Conservation (phyloP, 2,797 vertebrate genomes). For the Phataginus tetradactyla region DNA sequence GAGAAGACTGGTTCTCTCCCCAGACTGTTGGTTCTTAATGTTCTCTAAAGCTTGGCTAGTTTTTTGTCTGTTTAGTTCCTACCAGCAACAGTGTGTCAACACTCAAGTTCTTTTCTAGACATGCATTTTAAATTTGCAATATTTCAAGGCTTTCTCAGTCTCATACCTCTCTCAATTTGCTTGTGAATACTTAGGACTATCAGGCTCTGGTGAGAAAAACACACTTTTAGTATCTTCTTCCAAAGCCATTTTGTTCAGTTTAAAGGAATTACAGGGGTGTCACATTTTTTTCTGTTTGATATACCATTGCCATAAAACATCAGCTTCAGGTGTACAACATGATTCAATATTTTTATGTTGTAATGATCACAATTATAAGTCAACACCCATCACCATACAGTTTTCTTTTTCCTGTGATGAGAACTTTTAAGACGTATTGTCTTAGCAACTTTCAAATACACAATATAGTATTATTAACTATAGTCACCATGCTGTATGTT, state of each 20-base stretch:
- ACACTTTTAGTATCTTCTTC: not conserved
- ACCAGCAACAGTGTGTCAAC: not conserved
- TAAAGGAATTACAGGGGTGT: not conserved
- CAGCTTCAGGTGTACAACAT: not conserved
- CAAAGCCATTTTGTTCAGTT: not conserved
- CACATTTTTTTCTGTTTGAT: not conserved
- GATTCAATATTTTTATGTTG: not conserved
- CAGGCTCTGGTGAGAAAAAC: not conserved
- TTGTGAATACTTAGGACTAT: not conserved
- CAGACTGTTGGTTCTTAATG: not conserved
- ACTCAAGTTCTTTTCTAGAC: not conserved
- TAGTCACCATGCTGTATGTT: not conserved
- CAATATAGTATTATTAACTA: not conserved
- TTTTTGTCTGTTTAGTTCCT: not conserved
- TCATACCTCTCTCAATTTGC: not conserved
- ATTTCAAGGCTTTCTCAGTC: not conserved
- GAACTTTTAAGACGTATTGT: not conserved
- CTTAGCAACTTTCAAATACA: not conserved
- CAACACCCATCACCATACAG: not conserved
- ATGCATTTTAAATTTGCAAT: not conserved
- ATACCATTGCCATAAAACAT: not conserved
- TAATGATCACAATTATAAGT: not conserved
- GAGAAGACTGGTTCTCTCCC: not conserved
- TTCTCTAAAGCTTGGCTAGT: not conserved
- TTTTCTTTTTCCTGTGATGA: not conserved